Conservation (phyloP, 2,113 vertebrate species). For the Montifringilla adamsi region DNA sequence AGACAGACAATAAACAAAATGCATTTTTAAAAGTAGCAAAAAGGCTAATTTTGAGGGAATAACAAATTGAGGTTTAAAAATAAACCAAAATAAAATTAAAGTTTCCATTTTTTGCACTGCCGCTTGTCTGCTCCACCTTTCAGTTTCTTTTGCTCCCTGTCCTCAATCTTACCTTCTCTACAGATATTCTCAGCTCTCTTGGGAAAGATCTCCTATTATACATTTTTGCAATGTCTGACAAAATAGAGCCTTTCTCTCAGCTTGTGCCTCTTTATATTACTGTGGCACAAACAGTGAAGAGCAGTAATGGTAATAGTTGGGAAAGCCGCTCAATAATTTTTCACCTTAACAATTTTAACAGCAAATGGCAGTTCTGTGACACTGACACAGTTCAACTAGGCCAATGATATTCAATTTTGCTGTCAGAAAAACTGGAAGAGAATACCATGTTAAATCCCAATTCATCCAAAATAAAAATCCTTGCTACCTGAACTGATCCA, state of each 20-base stretch:
- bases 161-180: background rate
- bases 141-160: background rate
- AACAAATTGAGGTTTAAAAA: background rate
- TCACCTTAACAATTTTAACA: slow-evolving; percentile 26
- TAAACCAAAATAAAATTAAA: background rate
- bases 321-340: background rate
- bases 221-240: background rate
- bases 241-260: background rate
- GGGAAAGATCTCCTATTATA: background rate
- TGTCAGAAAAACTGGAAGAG: background rate
- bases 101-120: background rate
- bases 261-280: background rate
- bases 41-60: background rate
- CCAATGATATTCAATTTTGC: background rate
- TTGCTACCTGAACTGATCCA: background rate
- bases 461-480: background rate
- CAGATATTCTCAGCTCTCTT: background rate
- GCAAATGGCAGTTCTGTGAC: background rate
- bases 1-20: background rate
- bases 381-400: background rate
- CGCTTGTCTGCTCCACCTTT: background rate
- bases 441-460: background rate
- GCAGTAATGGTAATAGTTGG: background rate
- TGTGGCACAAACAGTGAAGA: background rate
- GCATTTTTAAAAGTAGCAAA: background rate